Evolutionary conservation across 2,888 invertebrate species (phyloP).

Genomic region (Patella caerulea): DNA sequence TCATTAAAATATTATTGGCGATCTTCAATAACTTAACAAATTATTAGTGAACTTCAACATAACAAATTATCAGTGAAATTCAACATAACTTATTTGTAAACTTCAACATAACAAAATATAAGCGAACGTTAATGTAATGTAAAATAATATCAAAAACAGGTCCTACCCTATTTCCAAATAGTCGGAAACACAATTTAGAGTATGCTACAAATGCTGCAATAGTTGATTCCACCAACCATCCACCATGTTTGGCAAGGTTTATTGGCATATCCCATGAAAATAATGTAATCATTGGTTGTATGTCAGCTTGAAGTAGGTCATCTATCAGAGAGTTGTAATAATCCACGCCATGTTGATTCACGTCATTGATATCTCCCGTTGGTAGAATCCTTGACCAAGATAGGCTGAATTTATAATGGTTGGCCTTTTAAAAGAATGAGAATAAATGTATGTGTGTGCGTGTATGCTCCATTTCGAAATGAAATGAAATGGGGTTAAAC

Average conservation of each 20-base stretch:
- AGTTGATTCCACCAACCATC: slow-evolving; percentile 60
- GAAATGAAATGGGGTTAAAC: too few relatives aligned
- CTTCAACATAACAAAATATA: too few relatives aligned
- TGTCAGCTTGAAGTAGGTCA: slow-evolving; percentile 76
- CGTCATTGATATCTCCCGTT: slow-evolving; percentile 70
- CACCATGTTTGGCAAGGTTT: slow-evolving; percentile 64
- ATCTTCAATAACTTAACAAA: too few relatives aligned
- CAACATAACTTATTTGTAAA: too few relatives aligned
- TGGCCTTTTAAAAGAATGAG: slow-evolving; percentile 38
- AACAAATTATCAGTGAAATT: too few relatives aligned
- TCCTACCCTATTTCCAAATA: slow-evolving; percentile 62
- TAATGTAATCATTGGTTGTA: slow-evolving; percentile 76
- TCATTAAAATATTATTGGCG: too few relatives aligned
- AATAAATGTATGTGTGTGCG: too few relatives aligned
- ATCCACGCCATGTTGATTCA: slow-evolving; percentile 80
- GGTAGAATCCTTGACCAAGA: slow-evolving; percentile 85
- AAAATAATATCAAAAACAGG: too few relatives aligned
- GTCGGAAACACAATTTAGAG: slow-evolving; percentile 62
- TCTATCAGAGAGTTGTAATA: slow-evolving; percentile 85
- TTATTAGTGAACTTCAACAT: too few relatives aligned
- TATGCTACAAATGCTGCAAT: slow-evolving; percentile 65
- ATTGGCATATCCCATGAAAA: slow-evolving; percentile 70
- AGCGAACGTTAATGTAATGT: too few relatives aligned
- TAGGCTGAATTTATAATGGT: slow-evolving; percentile 71
- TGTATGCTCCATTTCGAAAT: too few relatives aligned